Evolutionary conservation across 2,888 invertebrate species (phyloP), one percentile per base, ranked within the genome.

Genomic region (Abscondita cerata): DNA sequence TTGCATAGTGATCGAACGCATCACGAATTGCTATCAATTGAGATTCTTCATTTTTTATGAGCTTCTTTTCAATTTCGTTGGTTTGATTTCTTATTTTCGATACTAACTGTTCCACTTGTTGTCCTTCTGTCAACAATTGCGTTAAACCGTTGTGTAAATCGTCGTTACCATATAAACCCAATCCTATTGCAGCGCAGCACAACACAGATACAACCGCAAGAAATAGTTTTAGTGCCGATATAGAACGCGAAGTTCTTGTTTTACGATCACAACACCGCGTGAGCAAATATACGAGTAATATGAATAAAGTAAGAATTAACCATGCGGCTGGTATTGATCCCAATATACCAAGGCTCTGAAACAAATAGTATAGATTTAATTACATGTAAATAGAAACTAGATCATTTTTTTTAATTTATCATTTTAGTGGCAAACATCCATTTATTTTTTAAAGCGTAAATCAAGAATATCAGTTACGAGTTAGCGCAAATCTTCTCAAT

Each of bases 231-330:
- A 96, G 84, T 72, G 95, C 92, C 52, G 93, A 90, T 80, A 96
- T 93, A 73, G 93, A 93, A 78, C 90, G 89, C 62, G 92, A 90
- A 64, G 94, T 93, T 57, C 95, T 88, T 70, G 95, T 93, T 81
- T 94, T 94, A 75, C 95, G 88, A 85, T 96, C 96, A 86, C 96
- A 96, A 83, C 97, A 97, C 83, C 96, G 87, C 75, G 95, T 95
- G 81, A 96, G 89, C 79, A 97, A 87, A 83, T 96, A 97, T 74
- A 96, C 89, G 70, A 96, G 87, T 72, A 97, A 86, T 54, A 96
- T 88, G 70, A 95, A 86, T 73, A 97, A 85, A 20, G 96, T 95
- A 64, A 97, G 84, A 74, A 96, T 94, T 75, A 97, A 86, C 89
- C 95, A 90, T 38, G 94, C 92, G 60, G 96, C 95, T n/a, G 97